These are phyloP conservation scores for Ophioninae sp. DNA, from an alignment of 2,888 invertebrate species.

Conservation along the genomic window DNA sequence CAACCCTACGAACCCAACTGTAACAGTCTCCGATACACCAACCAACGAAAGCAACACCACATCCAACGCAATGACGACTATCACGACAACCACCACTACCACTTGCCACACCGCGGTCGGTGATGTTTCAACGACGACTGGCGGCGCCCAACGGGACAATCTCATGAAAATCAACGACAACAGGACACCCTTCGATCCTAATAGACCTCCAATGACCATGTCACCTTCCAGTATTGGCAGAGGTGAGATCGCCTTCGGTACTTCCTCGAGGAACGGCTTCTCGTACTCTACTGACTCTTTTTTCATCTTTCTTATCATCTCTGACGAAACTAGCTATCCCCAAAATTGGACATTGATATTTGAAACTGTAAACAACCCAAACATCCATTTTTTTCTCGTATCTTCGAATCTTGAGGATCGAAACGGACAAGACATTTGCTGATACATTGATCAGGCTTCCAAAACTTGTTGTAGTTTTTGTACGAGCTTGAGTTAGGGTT, in stretches of 20 bases:
- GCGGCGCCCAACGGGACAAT: conserved; percentile 71
- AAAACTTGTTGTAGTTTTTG: conserved; percentile 68
- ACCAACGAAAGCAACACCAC: conserved; percentile 59
- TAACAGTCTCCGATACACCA: conserved; percentile 21
- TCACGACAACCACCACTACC: conserved; percentile 72
- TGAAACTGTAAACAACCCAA: not conserved
- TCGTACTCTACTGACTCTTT: conserved; percentile 25
- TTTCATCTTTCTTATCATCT: too few relatives aligned
- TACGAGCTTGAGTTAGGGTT: conserved; percentile 58
- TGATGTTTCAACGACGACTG: conserved; percentile 72
- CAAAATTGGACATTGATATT: too few relatives aligned
- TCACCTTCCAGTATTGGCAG: conserved; percentile 90
- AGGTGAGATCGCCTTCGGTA: conserved; percentile 84
- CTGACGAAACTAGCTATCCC: too few relatives aligned
- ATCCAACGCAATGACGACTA: conserved; percentile 70
- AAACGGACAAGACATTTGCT: conserved; percentile 67
- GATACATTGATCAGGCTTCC: conserved; percentile 71
- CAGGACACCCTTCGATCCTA: conserved; percentile 72
- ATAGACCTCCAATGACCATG: conserved; percentile 81
- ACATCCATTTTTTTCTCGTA: not conserved
- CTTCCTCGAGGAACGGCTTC: conserved; percentile 15
- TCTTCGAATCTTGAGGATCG: not conserved
- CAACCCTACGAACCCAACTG: conserved; percentile 34
- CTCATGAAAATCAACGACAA: conserved; percentile 76
- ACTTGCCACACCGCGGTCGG: conserved; percentile 72